These are phyloP conservation scores for Eidolon helvum DNA, from an alignment of 2,113 vertebrate species.

Conservation along the genomic window DNA sequence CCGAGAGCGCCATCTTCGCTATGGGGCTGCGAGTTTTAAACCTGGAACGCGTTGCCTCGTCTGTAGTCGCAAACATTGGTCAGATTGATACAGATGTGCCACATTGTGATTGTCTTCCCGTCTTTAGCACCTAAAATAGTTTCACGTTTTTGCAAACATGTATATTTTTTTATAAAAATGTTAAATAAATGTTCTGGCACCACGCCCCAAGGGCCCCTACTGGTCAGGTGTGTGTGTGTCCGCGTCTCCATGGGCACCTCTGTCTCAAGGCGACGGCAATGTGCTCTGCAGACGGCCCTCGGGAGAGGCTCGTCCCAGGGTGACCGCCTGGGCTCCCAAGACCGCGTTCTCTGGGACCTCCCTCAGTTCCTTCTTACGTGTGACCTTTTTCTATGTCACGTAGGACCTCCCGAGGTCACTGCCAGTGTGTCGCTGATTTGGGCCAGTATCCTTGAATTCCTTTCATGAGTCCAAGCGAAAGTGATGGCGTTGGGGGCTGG, in stretches of 20 bases:
- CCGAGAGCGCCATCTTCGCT: not conserved
- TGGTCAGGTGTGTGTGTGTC: not conserved
- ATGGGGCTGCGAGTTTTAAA: not conserved
- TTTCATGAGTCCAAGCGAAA: too few species aligned
- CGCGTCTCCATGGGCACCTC: not conserved
- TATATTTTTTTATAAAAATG: not conserved
- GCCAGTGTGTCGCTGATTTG: not conserved
- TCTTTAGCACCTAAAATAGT: not conserved
- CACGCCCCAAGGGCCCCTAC: not conserved
- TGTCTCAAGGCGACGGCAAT: accelerated
- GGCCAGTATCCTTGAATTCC: not conserved
- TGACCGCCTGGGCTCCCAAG: not conserved
- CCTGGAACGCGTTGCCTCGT: not conserved
- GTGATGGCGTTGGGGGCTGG: too few species aligned
- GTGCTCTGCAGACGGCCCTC: not conserved
- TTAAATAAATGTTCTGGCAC: not conserved
- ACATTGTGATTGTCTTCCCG: not conserved
- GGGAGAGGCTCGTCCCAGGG: not conserved
- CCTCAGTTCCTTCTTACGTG: not conserved
- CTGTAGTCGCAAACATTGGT: not conserved
- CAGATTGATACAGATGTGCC: not conserved
- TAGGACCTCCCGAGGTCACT: not conserved
- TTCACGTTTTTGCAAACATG: not conserved
- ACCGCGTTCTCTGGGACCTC: not conserved
- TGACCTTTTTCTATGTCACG: not conserved